These are phyloP conservation scores for Crypturellus undulatus DNA, from an alignment of 2,113 vertebrate genomes.

Conservation along the genomic window DNA sequence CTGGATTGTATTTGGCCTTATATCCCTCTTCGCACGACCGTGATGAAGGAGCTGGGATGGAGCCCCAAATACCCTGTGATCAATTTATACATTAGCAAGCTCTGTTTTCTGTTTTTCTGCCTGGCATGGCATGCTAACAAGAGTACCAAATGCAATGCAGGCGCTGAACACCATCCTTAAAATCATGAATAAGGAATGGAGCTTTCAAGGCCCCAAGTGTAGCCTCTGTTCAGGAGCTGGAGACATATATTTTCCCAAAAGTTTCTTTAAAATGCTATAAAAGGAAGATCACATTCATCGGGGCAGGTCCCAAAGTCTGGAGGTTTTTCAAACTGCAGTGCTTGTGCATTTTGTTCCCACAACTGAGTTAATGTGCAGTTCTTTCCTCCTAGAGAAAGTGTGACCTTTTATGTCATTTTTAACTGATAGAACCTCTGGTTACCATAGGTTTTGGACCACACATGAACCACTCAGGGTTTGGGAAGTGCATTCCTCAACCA, in stretches of 20 bases:
- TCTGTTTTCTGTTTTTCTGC: neutral
- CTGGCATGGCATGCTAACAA: neutral
- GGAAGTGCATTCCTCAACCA: neutral
- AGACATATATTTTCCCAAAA: neutral
- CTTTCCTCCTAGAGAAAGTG: neutral
- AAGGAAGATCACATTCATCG: neutral
- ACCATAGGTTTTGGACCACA: neutral
- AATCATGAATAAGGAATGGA: neutral
- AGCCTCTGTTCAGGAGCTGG: neutral
- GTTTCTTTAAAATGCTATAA: neutral
- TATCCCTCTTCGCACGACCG: neutral
- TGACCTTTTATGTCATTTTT: neutral
- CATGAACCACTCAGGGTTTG: neutral
- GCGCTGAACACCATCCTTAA: neutral
- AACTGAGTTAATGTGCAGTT: neutral
- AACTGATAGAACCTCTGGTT: neutral
- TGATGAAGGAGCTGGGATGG: neutral
- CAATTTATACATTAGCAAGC: neutral
- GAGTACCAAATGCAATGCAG: neutral
- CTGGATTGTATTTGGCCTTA: neutral
- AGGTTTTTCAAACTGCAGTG: neutral
- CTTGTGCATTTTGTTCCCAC: neutral
- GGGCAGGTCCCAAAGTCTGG: neutral
- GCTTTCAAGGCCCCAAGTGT: neutral
- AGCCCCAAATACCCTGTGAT: rapidly evolving